Conservation (phyloP, 2,888 invertebrate species). For the Diploptera punctata region DNA sequence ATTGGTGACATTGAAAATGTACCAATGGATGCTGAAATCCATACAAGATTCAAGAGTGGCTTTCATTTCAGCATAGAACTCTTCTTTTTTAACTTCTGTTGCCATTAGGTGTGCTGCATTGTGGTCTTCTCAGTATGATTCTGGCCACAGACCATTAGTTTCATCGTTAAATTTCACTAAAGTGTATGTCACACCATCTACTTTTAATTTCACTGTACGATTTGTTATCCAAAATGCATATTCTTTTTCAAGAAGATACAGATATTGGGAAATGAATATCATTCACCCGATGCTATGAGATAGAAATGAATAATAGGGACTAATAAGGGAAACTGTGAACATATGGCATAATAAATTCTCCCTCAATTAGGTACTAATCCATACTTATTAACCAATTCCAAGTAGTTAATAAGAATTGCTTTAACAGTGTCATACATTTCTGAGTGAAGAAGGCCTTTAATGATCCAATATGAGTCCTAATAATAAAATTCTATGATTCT, state of each 20-base stretch:
- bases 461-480: too few relatives aligned
- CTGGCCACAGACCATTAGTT: constrained; percentile 71
- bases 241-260: too few relatives aligned
- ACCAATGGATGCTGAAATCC: constrained; percentile 95
- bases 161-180: constrained; percentile 65
- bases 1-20: constrained; percentile 70
- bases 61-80: constrained; percentile 81
- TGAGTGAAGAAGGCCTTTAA: too few relatives aligned
- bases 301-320: constrained; percentile 76
- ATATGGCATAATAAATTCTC: constrained; percentile 75
- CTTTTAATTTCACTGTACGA: too few relatives aligned
- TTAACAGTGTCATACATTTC: constrained; percentile 75
- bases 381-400: constrained; percentile 68
- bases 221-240: too few relatives aligned
- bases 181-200: too few relatives aligned
- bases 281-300: constrained; percentile 67
- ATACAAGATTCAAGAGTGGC: constrained; percentile 94
- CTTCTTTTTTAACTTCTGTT: constrained; percentile 51
- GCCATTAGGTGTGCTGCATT: too few relatives aligned
- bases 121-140: too few relatives aligned
- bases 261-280: constrained; percentile 56
- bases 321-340: constrained; percentile 74
- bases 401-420: constrained; percentile 80
- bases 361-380: constrained; percentile 84
- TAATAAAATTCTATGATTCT: constrained; percentile 80